Evolutionary conservation across 2,797 vertebrate species (phyloP).

Genomic region (Acipenser transmontanus): DNA sequence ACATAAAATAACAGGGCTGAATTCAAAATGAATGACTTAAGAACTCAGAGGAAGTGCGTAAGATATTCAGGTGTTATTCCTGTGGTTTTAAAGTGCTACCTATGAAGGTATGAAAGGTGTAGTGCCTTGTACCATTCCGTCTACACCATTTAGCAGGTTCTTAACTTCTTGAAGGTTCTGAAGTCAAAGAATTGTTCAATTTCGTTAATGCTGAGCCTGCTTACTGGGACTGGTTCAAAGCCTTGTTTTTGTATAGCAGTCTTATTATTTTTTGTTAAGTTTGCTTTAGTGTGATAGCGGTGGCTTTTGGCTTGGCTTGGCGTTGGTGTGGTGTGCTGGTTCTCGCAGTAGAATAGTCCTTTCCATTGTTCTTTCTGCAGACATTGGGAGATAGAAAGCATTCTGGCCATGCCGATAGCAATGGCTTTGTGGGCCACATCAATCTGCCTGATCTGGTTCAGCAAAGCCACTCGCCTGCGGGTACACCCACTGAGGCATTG

Average conservation of each 20-base stretch:
- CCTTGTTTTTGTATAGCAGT: no score
- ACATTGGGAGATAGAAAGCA: conserved; percentile 79
- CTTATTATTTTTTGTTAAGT: no score
- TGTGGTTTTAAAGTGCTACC: no score
- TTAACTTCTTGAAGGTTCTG: no score
- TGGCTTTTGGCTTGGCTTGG: conserved; percentile 3
- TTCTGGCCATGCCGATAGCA: conserved; percentile 80
- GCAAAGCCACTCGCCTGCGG: conserved; percentile 82
- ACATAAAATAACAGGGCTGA: no score
- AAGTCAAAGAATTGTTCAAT: no score
- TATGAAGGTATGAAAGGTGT: no score
- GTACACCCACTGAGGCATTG: conserved; percentile 76
- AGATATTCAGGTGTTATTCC: no score
- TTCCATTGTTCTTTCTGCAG: conserved; percentile 68
- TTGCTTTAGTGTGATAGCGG: not conserved
- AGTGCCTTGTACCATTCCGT: no score
- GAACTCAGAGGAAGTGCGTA: no score
- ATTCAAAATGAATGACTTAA: no score
- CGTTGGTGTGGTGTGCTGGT: conserved; percentile 8
- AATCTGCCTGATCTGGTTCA: conserved; percentile 95
- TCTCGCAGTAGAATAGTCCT: conserved; percentile 38
- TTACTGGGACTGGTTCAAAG: not conserved
- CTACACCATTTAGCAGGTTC: no score
- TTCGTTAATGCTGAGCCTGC: not conserved
- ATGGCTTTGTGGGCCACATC: conserved; percentile 83